Evolutionary conservation across 1,140 invertebrate species (phyloP).

Genomic region (Leptoteleia sp.): DNA sequence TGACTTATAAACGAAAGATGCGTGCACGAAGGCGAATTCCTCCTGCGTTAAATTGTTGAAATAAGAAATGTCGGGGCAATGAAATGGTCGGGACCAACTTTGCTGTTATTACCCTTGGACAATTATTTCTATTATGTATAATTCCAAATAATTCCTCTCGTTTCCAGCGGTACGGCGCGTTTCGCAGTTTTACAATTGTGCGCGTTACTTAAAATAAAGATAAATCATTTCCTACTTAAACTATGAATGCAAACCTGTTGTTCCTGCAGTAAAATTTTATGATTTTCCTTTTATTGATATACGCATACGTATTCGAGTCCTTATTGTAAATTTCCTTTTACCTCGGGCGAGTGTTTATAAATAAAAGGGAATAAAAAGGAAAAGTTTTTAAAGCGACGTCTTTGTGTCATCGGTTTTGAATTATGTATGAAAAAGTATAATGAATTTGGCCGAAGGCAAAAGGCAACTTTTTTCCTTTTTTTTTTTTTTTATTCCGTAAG

Average conservation of each 20-base stretch:
- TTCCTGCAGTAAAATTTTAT: conserved; percentile 22
- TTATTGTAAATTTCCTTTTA: neutral
- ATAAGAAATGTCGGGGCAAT: neutral
- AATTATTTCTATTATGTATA: too few relatives aligned
- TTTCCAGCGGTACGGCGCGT: neutral
- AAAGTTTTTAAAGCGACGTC: neutral
- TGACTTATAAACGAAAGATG: too few relatives aligned
- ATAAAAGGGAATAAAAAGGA: conserved; percentile 4
- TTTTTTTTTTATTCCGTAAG: conserved; percentile 30
- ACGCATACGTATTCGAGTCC: neutral
- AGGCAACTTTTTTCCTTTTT: too few relatives aligned
- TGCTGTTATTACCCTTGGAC: neutral
- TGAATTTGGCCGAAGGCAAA: conserved; percentile 2
- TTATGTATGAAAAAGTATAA: conserved; percentile 13
- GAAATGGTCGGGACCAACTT: neutral
- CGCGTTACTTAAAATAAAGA: conserved; percentile 7
- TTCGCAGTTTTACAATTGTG: neutral
- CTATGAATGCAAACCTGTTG: conserved; percentile 3
- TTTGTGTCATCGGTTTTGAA: neutral
- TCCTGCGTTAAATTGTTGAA: neutral
- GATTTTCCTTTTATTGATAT: conserved; percentile 1
- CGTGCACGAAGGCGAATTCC: too few relatives aligned
- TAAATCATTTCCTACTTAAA: conserved; percentile 22
- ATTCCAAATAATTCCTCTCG: too few relatives aligned
- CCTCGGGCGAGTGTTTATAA: neutral